Conservation (phyloP, 2,797 vertebrate genomes). For the Mus caroli region DNA sequence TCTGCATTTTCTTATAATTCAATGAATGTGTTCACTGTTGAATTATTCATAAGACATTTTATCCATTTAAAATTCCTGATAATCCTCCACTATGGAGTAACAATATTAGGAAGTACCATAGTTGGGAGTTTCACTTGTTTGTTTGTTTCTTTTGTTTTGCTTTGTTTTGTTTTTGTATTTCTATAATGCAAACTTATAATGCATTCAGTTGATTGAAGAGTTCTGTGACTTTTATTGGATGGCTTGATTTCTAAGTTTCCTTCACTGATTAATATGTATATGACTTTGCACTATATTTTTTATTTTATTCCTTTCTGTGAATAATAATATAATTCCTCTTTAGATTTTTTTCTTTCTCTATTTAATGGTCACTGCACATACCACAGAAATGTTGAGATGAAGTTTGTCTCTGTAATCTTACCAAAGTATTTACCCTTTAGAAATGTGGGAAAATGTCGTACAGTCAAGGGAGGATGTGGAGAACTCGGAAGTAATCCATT, state of each 20-base stretch:
- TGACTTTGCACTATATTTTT: background rate
- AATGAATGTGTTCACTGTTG: background rate
- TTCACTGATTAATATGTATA: background rate
- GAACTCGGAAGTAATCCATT: no score
- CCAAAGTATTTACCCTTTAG: background rate
- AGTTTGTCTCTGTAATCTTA: background rate
- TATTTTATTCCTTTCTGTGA: background rate
- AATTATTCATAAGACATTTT: background rate
- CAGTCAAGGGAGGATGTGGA: background rate
- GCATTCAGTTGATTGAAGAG: background rate
- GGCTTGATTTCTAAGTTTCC: background rate
- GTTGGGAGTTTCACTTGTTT: fast-evolving
- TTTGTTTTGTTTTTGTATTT: background rate
- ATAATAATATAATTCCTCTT: background rate
- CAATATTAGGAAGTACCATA: background rate
- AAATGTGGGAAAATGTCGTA: fast-evolving
- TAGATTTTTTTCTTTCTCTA: background rate
- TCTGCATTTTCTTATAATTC: background rate
- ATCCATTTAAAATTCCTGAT: background rate
- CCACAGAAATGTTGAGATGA: background rate
- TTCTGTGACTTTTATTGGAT: background rate
- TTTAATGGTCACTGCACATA: background rate
- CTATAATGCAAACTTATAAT: background rate
- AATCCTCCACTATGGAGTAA: background rate
- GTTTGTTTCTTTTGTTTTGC: background rate